Conservation (phyloP, 2,113 vertebrate species). For the Ciconia boyciana region DNA sequence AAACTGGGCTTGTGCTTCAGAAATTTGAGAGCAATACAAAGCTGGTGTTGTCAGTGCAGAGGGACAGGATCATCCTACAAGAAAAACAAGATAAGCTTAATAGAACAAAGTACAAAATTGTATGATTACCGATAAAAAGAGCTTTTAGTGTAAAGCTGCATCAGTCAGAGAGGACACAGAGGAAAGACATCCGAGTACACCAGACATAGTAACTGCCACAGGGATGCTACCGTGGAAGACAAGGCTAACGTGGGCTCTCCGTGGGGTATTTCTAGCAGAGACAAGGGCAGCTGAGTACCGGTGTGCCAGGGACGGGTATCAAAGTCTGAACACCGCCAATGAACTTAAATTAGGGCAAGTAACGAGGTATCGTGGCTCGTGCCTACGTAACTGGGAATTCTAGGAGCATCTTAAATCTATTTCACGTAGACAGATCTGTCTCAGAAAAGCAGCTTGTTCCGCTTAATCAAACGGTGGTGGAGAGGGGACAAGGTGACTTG, state of each 20-base stretch:
- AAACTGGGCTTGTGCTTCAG: neutral
- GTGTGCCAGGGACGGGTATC: rapidly evolving
- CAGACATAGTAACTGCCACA: neutral
- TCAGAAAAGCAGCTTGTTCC: neutral
- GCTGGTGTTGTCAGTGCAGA: neutral
- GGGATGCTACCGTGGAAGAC: rapidly evolving
- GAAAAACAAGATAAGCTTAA: neutral
- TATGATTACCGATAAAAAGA: too few relatives aligned
- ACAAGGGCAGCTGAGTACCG: neutral
- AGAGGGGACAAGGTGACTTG: neutral
- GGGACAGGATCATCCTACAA: rapidly evolving
- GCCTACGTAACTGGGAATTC: neutral
- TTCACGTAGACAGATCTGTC: rapidly evolving
- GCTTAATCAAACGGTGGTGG: rapidly evolving
- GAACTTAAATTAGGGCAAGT: neutral
- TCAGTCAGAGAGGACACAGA: neutral
- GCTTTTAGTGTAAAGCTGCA: neutral
- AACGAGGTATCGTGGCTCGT: too few relatives aligned
- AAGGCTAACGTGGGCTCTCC: neutral
- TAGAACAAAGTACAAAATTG: neutral
- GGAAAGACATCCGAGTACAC: rapidly evolving
- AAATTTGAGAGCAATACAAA: neutral
- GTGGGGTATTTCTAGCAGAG: too few relatives aligned
- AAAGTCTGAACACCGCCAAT: rapidly evolving
- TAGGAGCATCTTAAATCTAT: rapidly evolving